These are phyloP conservation scores for Podabrus alpinus DNA, from an alignment of 2,888 invertebrate genomes.

Conservation along the genomic window DNA sequence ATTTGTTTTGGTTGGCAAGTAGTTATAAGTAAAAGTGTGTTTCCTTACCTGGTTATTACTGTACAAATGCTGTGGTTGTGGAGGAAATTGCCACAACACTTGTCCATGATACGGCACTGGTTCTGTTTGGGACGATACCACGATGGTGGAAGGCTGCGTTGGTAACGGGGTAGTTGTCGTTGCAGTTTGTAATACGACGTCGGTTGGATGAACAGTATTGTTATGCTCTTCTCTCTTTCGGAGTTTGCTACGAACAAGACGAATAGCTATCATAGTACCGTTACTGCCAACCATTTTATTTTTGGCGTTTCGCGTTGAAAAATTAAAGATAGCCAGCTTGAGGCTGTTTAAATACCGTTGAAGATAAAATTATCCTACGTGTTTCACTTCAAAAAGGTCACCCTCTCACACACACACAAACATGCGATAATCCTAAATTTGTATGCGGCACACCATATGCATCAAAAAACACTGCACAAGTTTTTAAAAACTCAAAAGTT, in stretches of 20 bases:
- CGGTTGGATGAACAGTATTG: slow-evolving; percentile 71
- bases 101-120: slow-evolving; percentile 69
- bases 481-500: background rate
- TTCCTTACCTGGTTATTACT: slow-evolving; percentile 73
- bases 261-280: slow-evolving; percentile 85
- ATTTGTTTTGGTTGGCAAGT: background rate
- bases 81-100: slow-evolving; percentile 84
- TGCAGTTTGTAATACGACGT: slow-evolving; percentile 66
- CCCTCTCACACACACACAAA: background rate
- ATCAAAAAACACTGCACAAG: background rate
- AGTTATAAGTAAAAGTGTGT: slow-evolving; percentile 9
- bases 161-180: slow-evolving; percentile 51
- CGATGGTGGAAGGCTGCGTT: slow-evolving; percentile 39
- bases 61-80: slow-evolving; percentile 79
- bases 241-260: slow-evolving; percentile 89
- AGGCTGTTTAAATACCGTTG: slow-evolving; percentile 24
- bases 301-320: slow-evolving; percentile 44
- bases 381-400: background rate
- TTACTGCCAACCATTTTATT: slow-evolving; percentile 78
- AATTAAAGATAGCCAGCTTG: slow-evolving; percentile 55
- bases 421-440: background rate
- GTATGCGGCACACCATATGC: background rate
- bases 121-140: slow-evolving; percentile 55
- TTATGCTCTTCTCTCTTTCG: slow-evolving; percentile 82
- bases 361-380: background rate